Evolutionary conservation across 1,140 invertebrate genomes (phyloP).

Genomic region (Phenacoccus solenopsis): DNA sequence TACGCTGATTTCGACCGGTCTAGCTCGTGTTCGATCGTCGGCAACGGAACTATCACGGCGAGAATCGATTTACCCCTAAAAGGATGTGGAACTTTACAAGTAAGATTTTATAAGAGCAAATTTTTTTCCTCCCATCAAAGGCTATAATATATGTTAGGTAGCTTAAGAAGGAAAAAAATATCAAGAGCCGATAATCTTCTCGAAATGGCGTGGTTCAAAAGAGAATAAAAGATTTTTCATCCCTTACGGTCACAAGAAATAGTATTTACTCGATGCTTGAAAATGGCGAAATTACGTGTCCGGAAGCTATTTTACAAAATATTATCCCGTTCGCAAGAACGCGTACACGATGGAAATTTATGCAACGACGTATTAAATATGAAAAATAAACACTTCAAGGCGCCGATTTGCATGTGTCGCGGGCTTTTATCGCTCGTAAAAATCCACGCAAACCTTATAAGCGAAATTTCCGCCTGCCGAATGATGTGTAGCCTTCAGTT

Average conservation of each 20-base stretch:
- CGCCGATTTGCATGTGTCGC: neutral
- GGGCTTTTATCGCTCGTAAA: neutral
- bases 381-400: neutral
- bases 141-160: too few species aligned
- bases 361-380: neutral
- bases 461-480: neutral
- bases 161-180: too few species aligned
- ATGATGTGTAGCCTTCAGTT: neutral
- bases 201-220: too few species aligned
- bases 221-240: too few species aligned
- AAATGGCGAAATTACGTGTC: neutral
- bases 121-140: too few species aligned
- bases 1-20: slow-evolving; percentile 86
- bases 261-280: too few species aligned
- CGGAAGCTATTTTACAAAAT: neutral
- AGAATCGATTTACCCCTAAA: slow-evolving; percentile 75
- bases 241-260: too few species aligned
- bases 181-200: too few species aligned
- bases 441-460: neutral
- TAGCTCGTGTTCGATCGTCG: slow-evolving; percentile 74
- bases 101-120: slow-evolving; percentile 31
- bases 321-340: neutral
- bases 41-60: slow-evolving; percentile 66
- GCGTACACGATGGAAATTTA: neutral
- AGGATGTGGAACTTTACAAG: slow-evolving; percentile 87